A percentile compares a stretch with the other conserved stretches of the same genome.
These are phyloP conservation scores for Eupithecia inturbata DNA, from an alignment of 2,888 invertebrate genomes.

Conservation along the genomic window DNA sequence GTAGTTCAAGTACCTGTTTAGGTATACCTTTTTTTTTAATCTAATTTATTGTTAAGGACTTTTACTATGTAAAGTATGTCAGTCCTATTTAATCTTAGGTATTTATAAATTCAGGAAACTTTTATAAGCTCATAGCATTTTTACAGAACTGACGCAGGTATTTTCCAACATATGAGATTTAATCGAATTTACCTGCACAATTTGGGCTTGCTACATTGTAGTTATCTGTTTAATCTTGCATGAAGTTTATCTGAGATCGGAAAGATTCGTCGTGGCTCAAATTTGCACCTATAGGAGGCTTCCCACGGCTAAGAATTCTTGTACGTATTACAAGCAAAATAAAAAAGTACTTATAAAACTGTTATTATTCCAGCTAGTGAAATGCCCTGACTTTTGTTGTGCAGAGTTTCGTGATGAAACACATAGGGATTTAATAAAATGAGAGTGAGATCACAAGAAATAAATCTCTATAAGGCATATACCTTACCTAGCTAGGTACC, in stretches of 20 bases:
- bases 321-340: slow-evolving; percentile 44
- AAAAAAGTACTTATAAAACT: slow-evolving; percentile 46
- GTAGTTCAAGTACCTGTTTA: too few relatives aligned
- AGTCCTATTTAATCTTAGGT: too few relatives aligned
- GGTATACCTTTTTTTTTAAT: too few relatives aligned
- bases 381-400: neutral
- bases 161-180: neutral
- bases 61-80: too few relatives aligned
- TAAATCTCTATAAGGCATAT: neutral
- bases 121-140: neutral
- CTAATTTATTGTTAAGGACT: too few relatives aligned
- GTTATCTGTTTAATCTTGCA: slow-evolving; percentile 38
- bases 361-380: slow-evolving; percentile 2
- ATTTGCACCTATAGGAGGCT: slow-evolving; percentile 66
- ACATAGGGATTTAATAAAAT: neutral
- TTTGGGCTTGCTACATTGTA: neutral
- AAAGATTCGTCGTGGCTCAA: slow-evolving; percentile 60
- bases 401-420: neutral
- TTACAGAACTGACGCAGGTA: neutral
- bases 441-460: neutral
- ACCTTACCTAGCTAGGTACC: too few relatives aligned
- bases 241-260: slow-evolving; percentile 60
- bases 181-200: neutral
- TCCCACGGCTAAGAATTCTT: slow-evolving; percentile 60
- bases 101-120: neutral